A percentile compares a stretch with the other conserved stretches of the same genome.
These are phyloP conservation scores for Corydoras sp. DNA, from an alignment of 2,113 vertebrate species.

Conservation along the genomic window DNA sequence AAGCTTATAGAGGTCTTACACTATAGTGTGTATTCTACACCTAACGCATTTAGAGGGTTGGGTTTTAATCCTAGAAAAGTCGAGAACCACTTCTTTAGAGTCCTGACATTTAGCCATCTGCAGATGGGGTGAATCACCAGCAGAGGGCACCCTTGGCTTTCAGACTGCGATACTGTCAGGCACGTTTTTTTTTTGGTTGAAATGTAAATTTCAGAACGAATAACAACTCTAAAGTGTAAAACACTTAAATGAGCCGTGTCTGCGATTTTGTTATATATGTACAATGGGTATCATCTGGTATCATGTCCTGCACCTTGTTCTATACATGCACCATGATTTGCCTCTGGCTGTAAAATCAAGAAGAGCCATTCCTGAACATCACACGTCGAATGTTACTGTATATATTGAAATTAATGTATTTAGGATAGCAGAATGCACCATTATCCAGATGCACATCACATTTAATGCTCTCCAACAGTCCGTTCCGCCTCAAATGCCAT, in stretches of 20 bases:
- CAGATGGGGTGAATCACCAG: background rate
- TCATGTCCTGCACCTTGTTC: conserved; percentile 27
- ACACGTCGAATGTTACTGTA: conserved; percentile 30
- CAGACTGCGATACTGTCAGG: background rate
- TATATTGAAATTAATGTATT: conserved; percentile 29
- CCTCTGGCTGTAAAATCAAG: conserved; percentile 15
- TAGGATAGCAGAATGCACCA: conserved; percentile 21
- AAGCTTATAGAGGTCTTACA: too few species aligned
- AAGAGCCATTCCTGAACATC: conserved; percentile 21
- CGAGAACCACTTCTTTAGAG: background rate
- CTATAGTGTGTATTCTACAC: background rate
- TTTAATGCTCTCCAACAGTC: background rate
- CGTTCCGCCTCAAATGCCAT: background rate
- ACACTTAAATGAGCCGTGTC: background rate
- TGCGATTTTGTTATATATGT: conserved; percentile 7
- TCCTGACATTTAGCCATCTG: background rate
- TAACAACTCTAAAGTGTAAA: background rate
- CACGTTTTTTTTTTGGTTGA: background rate
- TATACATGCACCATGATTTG: conserved; percentile 29
- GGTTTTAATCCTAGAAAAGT: background rate
- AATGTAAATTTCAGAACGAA: background rate
- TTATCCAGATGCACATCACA: conserved; percentile 30
- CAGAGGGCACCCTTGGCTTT: conserved; percentile 28
- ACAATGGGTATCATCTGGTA: background rate
- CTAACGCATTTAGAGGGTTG: too few species aligned